Base-by-base conservation (phyloP, 2,888 invertebrate species). In the Drosophila longiperda region DNA sequence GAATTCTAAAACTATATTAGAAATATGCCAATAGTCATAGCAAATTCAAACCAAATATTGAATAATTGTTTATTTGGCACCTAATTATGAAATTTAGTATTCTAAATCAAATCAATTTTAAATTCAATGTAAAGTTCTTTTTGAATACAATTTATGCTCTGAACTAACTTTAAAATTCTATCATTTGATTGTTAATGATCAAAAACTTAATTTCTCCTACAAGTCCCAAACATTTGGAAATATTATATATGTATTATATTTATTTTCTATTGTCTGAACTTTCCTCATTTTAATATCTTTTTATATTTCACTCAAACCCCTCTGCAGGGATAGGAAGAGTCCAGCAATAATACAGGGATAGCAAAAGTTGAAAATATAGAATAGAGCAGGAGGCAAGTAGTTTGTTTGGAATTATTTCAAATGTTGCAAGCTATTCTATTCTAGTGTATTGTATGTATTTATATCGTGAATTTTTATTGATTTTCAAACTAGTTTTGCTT, bases 1-100 rank as follows among this genome's bases (percentile, higher is more conserved):
- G 5, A 38, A 57, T 32, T 57, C 40, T 26, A 26, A 38, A 54
- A 26, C 54, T 54, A 36, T 54, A 38, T 23, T 38, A 38, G 38
- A 38, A 38, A 38, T 38, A 38, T 38, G 38, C 45, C 45, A 23
- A 55, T 38, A n/a, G 55, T 55, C 26, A 23, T n/a, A 26, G 36
- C 15, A 36, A 42, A 69, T 36, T 15, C 3, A 29, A 20, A 45
- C 32, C 11, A 9, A 12, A 32, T 33, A 8, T 45, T 45, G 20
- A 23, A 23, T 7, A 23, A 45, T 23, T 23, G 20, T 45, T 45
- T 23, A 15, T 45, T 45, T 45, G 42, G 20, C 20, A 20, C 12
- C 42, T 45, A 20, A 7, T 12, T 15, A 23, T 45, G 15, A 23
- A 45, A 15, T 45, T 45, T 23, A 3, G 23, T 45, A 23, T 45